These are phyloP conservation scores for Drosophila anomalipes DNA, from an alignment of 2,888 invertebrate species.

Conservation along the genomic window DNA sequence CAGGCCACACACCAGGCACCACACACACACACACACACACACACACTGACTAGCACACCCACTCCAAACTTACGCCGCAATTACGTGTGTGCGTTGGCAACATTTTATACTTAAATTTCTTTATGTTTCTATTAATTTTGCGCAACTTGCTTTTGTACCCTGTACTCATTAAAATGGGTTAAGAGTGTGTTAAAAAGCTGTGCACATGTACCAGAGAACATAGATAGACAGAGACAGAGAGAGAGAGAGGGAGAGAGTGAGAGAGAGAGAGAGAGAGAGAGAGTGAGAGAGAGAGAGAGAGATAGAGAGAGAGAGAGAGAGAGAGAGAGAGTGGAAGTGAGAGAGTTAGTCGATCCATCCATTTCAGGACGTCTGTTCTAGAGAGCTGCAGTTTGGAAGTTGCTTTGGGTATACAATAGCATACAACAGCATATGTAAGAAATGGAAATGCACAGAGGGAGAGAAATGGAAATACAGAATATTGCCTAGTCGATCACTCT, in stretches of 20 bases:
- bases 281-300: no score
- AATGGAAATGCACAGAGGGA: background rate
- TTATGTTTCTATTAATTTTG: slow-evolving; percentile 64
- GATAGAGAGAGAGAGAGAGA: background rate
- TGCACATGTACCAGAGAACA: background rate
- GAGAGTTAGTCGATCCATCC: background rate
- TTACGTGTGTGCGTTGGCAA: slow-evolving; percentile 41
- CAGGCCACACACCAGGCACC: background rate
- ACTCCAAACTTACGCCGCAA: slow-evolving; percentile 57
- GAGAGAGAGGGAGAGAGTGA: background rate
- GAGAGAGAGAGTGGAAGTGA: background rate
- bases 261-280: background rate
- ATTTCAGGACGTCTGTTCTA: background rate
- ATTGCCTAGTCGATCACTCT: background rate
- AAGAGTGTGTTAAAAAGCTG: background rate
- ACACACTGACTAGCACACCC: slow-evolving; percentile 1
- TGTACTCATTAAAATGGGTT: slow-evolving; percentile 1
- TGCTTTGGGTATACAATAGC: no score
- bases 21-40: slow-evolving; percentile 3
- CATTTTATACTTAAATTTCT: slow-evolving; percentile 69
- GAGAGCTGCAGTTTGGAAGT: background rate
- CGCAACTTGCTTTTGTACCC: slow-evolving; percentile 49
- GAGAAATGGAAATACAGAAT: background rate
- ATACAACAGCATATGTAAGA: no score
- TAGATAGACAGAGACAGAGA: background rate